Evolutionary conservation across 2,113 vertebrate species (phyloP).

Genomic region (Herpailurus yagouaroundi): DNA sequence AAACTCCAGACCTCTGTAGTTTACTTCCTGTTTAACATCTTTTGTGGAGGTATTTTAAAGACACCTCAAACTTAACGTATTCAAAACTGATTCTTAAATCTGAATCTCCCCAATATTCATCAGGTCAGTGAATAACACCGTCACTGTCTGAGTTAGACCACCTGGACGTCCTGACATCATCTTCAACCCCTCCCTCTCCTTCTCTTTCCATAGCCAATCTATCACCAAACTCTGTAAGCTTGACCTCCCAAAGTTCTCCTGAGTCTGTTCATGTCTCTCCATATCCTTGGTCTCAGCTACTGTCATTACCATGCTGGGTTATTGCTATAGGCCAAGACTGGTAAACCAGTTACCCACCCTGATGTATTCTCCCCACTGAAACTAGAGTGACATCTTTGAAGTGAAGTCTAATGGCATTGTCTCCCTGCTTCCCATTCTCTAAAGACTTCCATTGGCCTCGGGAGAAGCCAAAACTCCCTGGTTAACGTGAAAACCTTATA

Average conservation of each 20-base stretch:
- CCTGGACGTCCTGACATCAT: background rate
- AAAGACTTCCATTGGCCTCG: background rate
- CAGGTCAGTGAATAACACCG: background rate
- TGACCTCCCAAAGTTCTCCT: background rate
- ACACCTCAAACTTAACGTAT: background rate
- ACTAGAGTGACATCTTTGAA: background rate
- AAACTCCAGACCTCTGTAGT: background rate
- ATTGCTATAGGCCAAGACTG: too few relatives aligned
- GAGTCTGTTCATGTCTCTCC: background rate
- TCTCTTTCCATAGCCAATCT: background rate
- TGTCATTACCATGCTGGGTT: background rate
- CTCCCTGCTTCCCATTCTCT: background rate
- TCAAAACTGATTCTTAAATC: background rate
- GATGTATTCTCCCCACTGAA: background rate
- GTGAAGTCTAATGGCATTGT: background rate
- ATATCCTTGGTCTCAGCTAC: background rate
- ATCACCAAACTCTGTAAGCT: background rate
- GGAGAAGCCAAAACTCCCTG: background rate
- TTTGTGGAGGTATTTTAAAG: background rate
- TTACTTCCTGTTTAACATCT: background rate
- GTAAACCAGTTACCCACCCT: background rate
- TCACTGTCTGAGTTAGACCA: background rate
- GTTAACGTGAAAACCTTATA: background rate
- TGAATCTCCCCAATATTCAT: background rate
- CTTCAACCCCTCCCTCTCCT: rapidly evolving